Conservation (phyloP, 2,888 invertebrate genomes). For the Melinaea marsaeus region DNA sequence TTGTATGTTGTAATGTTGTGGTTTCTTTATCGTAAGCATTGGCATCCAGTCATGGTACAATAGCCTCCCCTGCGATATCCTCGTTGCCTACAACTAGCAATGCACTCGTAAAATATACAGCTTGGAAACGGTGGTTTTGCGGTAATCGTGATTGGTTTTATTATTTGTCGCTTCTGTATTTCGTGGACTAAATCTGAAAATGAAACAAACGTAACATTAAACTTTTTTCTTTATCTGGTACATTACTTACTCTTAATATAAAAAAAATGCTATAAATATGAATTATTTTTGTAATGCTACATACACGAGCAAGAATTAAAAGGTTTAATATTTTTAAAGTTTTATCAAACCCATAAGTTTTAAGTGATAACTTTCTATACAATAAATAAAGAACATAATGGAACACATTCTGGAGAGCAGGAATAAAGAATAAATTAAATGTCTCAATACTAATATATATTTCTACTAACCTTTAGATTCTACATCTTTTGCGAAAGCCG, state of each 20-base stretch:
- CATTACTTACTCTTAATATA: background rate
- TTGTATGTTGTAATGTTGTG: background rate
- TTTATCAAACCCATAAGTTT: no score
- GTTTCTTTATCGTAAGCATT: constrained; percentile 38
- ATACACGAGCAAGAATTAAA: no score
- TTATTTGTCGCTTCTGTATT: constrained; percentile 28
- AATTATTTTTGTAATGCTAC: no score
- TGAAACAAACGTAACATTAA: background rate
- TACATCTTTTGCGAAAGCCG: constrained; percentile 20
- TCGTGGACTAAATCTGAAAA: constrained; percentile 25
- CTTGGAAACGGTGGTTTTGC: constrained; percentile 45
- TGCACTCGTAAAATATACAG: constrained; percentile 59
- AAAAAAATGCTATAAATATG: background rate
- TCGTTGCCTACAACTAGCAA: constrained; percentile 38
- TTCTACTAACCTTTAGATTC: constrained; percentile 24
- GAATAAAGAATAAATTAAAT: background rate
- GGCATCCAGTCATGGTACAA: constrained; percentile 59
- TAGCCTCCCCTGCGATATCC: constrained; percentile 50
- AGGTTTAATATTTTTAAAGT: no score
- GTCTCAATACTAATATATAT: background rate
- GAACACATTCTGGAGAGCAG: background rate
- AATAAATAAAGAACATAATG: no score
- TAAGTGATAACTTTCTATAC: no score
- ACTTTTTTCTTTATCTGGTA: background rate
- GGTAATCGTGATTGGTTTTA: constrained; percentile 32